Evolutionary conservation across 2,888 invertebrate genomes (phyloP).

Genomic region (Ophraella communa): DNA sequence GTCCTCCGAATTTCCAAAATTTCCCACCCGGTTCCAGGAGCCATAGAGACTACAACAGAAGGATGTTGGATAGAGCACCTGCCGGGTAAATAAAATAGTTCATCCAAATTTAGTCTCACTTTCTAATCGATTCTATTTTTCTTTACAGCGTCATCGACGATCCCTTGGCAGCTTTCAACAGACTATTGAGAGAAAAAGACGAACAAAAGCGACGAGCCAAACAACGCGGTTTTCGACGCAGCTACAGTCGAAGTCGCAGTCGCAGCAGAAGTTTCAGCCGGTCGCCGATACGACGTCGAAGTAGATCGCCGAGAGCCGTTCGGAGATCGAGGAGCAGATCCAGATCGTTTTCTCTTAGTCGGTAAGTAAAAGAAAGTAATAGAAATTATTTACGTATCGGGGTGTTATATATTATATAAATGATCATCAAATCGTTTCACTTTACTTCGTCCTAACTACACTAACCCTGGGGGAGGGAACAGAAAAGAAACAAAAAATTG

Average conservation of each 20-base stretch:
- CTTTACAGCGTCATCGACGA: slow-evolving; percentile 76
- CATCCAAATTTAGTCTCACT: neutral
- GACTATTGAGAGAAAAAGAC: slow-evolving; percentile 85
- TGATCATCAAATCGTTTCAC: too few relatives aligned
- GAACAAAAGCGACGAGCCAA: slow-evolving; percentile 70
- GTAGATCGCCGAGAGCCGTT: slow-evolving; percentile 53
- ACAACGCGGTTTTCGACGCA: slow-evolving; percentile 67
- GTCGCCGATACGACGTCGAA: slow-evolving; percentile 59
- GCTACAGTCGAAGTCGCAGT: slow-evolving; percentile 61
- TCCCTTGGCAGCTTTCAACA: slow-evolving; percentile 85
- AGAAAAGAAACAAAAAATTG: neutral
- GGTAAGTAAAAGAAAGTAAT: slow-evolving; percentile 55
- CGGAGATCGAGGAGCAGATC: slow-evolving; percentile 52
- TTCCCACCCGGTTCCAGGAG: slow-evolving; percentile 48
- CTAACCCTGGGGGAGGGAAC: neutral
- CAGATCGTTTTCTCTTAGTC: slow-evolving; percentile 65
- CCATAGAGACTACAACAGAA: slow-evolving; percentile 44
- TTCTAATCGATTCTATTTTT: neutral
- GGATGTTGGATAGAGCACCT: slow-evolving; percentile 60
- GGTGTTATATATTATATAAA: too few relatives aligned
- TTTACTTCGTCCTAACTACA: too few relatives aligned
- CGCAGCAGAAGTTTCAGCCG: slow-evolving; percentile 59
- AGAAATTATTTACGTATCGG: neutral
- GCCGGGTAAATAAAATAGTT: slow-evolving; percentile 58
- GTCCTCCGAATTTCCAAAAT: slow-evolving; percentile 46